These are phyloP conservation scores for Helleia helle DNA, from an alignment of 2,888 invertebrate species.

Conservation along the genomic window DNA sequence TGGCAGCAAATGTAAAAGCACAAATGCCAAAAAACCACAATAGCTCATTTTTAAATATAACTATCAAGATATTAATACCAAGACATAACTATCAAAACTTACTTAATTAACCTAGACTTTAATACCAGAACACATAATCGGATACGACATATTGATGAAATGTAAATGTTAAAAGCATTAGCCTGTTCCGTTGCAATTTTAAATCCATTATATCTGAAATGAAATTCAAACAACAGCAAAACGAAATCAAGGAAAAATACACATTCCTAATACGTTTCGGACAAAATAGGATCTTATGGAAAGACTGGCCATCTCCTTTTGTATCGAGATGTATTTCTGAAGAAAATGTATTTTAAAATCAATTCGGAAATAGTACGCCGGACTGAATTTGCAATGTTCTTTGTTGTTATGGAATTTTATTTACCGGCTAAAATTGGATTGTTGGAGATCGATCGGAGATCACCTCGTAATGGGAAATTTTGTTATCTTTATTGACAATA, in stretches of 20 bases:
- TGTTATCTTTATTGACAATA: too few relatives aligned
- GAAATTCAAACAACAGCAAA: not conserved
- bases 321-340: conserved; percentile 3
- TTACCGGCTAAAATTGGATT: not conserved
- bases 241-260: not conserved
- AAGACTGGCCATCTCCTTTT: conserved; percentile 5
- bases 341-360: conserved; percentile 10
- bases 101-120: too few relatives aligned
- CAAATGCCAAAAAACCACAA: too few relatives aligned
- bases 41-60: too few relatives aligned
- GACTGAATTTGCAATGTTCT: conserved; percentile 7
- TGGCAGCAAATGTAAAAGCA: too few relatives aligned
- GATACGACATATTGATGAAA: too few relatives aligned
- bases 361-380: not conserved
- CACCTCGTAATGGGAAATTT: not conserved
- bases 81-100: too few relatives aligned
- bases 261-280: not conserved
- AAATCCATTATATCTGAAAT: conserved; percentile 3
- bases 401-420: conserved; percentile 6
- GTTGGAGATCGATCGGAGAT: not conserved
- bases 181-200: not conserved
- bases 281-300: conserved; percentile 9
- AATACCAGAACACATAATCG: too few relatives aligned
- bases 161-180: not conserved
- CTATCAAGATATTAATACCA: too few relatives aligned